Evolutionary conservation across 2,888 invertebrate species (phyloP), one percentile per base, ranked within the genome.

Genomic region (Patella depressa): DNA sequence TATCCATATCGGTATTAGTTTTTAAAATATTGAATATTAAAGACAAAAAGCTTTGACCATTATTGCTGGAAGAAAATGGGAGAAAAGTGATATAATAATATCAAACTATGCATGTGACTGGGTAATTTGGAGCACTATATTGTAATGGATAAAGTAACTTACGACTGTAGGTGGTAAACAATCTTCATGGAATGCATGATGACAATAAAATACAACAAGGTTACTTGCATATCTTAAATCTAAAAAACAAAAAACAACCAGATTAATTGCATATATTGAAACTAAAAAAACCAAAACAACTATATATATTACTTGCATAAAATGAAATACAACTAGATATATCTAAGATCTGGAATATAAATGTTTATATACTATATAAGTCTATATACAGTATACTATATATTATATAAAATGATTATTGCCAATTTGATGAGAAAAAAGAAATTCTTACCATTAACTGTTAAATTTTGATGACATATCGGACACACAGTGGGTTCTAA

Each of bases 101-200:
- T 5, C 24, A 24, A 34, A 4, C 34, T 34, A 4, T 34, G 7
- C 5, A 34, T 34, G 34, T 34, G 5, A 34, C 34, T 4, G 34
- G 34, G 34, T 34, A 34, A 4, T 34, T 34, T 34, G 5, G 45
- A 45, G 9, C 1, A 45, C 45, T 45, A 45, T 45, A 45, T 7
- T 45, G 45, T 45, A 45, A 45, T 45, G 45, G 9, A 45, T 45
- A 19, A 19, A 17, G 14, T n/a, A 74, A 86, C 88, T 86, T 81
- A 91, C 91, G 81, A 82, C 82, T 74, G 79, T 83, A 76, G 85
- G 83, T 0, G 95, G 95, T 83, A 97, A 92, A 91, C 98, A 98
- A 79, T 94, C 94, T 90, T 95, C 95, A 90, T 98, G 98, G 91
- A 97, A 98, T 12, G 95, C 94, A 92, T 98, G 98, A 83, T 95